Evolutionary conservation across 2,888 invertebrate species (phyloP), one percentile per base, ranked within the genome.

Genomic region (Chalcosyrphus nemorum): DNA sequence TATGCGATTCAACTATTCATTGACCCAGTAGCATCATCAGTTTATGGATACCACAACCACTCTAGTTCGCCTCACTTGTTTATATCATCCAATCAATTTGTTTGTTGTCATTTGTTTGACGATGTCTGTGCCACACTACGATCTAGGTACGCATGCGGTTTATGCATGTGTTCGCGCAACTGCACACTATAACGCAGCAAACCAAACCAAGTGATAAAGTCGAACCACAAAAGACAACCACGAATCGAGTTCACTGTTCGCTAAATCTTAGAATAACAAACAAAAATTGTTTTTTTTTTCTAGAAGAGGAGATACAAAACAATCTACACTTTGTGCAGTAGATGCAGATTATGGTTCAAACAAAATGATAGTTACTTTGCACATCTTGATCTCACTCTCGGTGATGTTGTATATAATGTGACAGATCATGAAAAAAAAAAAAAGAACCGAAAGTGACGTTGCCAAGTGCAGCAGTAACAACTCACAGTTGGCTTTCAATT

Each of bases 391-490:
- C 45, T 61, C 17, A 29, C 11, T 61, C 17, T 38, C 19, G 63
- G 4, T 54, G 54, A 21, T 56, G n/a, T n/a, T 59, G 3, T 59
- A n/a, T n/a, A n/a, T n/a, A 21, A 41, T 38, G 11, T 32, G 54
- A 32, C 32, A 54, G 11, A 54, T 29, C 29, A 32, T n/a, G 32
- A 47, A 13, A 59, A 11, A 17, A 43, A 47, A 35, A 2, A 41
- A 17, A 27, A 70, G 43, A 82, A 82, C 61, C 52, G 71, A 82
- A 82, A 82, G 77, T 82, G 63, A 70, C 68, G 70, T 56, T 63
- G 47, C 57, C 19, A 66, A 66, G 57, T 81, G 70, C 63, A 68
- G 59, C 59, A 59, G 70, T 56, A 68, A 52, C 57, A 66, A 56
- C 57, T 54, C 19, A 61, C n/a, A 21, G 74, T 57, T 72, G 72